Percentiles rank a stretch among this genome's conserved stretches.
Conservation (phyloP, 2,113 vertebrate genomes). For the Chamaetylas fuelleborni region DNA sequence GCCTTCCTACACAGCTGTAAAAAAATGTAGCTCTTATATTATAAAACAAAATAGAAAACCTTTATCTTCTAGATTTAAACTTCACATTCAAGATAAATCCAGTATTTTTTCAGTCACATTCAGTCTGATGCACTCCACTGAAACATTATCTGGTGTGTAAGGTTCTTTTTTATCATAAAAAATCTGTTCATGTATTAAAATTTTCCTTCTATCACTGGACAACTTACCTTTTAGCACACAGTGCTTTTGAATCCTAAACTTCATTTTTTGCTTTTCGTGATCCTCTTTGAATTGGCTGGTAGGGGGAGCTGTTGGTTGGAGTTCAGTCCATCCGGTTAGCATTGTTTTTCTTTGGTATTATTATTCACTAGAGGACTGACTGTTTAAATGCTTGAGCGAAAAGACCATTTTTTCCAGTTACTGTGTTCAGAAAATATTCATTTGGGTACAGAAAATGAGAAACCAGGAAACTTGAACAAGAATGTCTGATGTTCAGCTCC, state of each 20-base stretch:
- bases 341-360: conserved; percentile 39
- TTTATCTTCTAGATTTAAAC: neutral
- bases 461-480: neutral
- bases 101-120: neutral
- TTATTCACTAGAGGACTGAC: conserved; percentile 39
- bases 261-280: neutral
- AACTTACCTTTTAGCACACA: neutral
- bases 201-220: neutral
- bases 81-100: neutral
- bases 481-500: neutral
- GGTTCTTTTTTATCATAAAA: neutral
- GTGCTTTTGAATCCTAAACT: neutral
- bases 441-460: conserved; percentile 26
- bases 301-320: conserved; percentile 57
- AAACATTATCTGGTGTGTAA: neutral
- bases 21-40: neutral
- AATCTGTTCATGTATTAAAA: neutral
- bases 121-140: neutral
- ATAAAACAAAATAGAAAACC: neutral
- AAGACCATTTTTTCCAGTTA: conserved; percentile 31
- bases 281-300: neutral
- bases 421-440: conserved; percentile 31
- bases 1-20: neutral
- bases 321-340: neutral
- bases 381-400: conserved; percentile 1